phyloP scores from a whole-genome alignment of 2,113 vertebrate species.

The Panurus biarmicus region DNA sequence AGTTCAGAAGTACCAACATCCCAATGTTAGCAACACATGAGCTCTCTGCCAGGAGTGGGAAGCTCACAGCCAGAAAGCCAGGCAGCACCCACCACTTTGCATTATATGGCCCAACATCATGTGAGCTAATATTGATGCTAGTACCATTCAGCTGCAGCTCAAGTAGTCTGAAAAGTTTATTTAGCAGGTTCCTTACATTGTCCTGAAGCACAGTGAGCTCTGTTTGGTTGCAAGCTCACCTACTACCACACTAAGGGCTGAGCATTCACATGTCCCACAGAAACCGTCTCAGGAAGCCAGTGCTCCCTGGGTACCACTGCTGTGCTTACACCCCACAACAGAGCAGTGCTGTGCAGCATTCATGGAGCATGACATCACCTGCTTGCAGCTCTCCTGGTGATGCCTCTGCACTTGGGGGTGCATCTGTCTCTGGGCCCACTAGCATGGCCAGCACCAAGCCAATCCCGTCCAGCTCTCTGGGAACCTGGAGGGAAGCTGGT shows the following conservation, averaged over 20 bases:
- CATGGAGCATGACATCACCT: neutral
- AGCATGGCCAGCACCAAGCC: neutral
- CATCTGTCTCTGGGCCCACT: rapidly evolving
- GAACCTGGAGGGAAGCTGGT: neutral
- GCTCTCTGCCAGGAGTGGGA: neutral
- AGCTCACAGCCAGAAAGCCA: neutral
- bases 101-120: neutral
- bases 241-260: neutral
- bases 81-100: neutral
- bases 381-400: neutral
- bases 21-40: neutral
- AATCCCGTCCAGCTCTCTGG: neutral
- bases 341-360: neutral
- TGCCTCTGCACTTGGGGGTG: neutral
- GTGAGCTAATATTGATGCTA: neutral
- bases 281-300: neutral
- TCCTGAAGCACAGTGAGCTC: neutral
- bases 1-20: neutral
- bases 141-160: neutral
- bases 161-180: neutral
- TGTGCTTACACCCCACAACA: neutral
- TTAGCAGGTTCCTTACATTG: neutral
- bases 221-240: neutral
- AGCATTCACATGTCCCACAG: neutral
- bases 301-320: neutral